These are phyloP conservation scores for Rhinoraja longicauda DNA, from an alignment of 2,797 vertebrate genomes.

Conservation along the genomic window DNA sequence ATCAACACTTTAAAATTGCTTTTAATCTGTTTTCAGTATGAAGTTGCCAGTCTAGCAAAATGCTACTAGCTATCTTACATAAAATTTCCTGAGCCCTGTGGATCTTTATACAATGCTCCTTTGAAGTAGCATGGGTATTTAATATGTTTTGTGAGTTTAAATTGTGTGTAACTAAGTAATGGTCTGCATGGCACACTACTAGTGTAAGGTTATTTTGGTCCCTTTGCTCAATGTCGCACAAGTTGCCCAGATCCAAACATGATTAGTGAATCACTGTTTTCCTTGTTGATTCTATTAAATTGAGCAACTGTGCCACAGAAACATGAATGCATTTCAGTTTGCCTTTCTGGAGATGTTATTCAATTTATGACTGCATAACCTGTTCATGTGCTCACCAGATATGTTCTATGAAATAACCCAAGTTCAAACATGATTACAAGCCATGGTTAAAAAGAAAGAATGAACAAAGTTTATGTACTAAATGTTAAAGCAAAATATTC, in stretches of 20 bases:
- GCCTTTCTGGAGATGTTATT: neutral
- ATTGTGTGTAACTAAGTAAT: neutral
- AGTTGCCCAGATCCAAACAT: neutral
- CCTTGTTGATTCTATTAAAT: neutral
- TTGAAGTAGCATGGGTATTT: neutral
- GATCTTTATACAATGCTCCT: neutral
- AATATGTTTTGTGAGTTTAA: neutral
- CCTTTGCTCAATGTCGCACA: neutral
- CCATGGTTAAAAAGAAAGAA: neutral
- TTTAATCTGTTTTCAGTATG: neutral
- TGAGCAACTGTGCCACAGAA: neutral
- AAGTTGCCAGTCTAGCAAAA: neutral
- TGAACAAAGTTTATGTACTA: neutral
- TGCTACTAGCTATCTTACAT: neutral
- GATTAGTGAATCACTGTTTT: neutral
- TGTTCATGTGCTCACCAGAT: neutral
- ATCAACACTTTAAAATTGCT: neutral
- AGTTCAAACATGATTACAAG: constrained; percentile 8
- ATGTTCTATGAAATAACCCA: neutral
- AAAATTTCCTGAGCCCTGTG: neutral
- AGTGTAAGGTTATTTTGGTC: neutral
- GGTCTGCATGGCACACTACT: neutral
- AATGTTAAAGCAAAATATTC: neutral
- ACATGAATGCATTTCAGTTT: too few relatives aligned
- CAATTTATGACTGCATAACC: neutral